Conservation (phyloP, 2,113 vertebrate species). For the Lichenostomus cassidix region DNA sequence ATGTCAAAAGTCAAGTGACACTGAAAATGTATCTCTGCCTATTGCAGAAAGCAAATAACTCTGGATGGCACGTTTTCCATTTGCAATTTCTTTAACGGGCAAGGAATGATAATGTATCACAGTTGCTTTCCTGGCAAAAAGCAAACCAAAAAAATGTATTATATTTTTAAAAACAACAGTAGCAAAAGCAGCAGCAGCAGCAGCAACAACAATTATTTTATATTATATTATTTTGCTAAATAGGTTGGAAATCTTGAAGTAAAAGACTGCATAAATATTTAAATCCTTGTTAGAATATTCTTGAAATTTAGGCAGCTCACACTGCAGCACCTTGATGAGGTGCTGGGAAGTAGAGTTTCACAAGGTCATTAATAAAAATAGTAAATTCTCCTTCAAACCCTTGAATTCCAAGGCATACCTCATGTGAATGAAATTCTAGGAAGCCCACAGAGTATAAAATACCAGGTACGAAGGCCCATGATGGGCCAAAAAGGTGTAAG, state of each 20-base stretch:
- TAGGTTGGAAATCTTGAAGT: background rate
- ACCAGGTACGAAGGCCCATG: background rate
- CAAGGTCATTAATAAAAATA: background rate
- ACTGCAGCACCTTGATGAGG: background rate
- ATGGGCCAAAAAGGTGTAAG: background rate
- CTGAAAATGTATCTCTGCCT: constrained; percentile 32
- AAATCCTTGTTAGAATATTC: background rate
- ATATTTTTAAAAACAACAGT: background rate
- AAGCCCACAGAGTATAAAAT: background rate
- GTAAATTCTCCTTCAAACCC: background rate
- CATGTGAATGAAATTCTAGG: background rate
- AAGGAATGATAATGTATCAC: background rate
- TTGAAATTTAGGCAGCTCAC: background rate
- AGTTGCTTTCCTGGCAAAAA: constrained; percentile 18
- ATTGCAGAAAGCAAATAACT: constrained; percentile 26
- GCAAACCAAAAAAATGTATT: background rate
- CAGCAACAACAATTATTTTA: background rate
- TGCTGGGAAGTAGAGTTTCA: background rate
- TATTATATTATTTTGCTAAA: background rate
- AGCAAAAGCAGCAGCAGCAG: background rate
- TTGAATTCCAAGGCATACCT: background rate
- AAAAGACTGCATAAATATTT: background rate
- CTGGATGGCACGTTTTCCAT: constrained; percentile 1
- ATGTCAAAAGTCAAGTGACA: constrained; percentile 42
- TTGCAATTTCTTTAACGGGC: background rate